Conservation (phyloP, 64 coral and sea anemone genomes). For the Dendrophyllia cribrosa region DNA sequence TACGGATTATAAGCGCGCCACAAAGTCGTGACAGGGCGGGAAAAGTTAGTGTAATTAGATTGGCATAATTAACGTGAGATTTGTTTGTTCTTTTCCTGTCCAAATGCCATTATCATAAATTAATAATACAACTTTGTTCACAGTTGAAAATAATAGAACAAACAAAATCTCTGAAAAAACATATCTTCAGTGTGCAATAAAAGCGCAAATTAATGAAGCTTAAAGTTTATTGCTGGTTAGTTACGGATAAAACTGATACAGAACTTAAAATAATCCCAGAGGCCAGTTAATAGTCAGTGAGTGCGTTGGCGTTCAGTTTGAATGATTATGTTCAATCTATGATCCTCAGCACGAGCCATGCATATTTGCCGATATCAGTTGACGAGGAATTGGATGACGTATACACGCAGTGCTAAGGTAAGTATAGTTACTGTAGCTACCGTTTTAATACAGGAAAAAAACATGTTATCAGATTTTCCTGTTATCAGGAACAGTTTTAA, state of each 20-base stretch:
- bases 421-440: neutral
- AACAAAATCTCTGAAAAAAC: neutral
- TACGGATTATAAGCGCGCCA: neutral
- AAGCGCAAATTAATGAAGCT: too few species aligned
- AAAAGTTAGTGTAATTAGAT: neutral
- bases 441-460: too few species aligned
- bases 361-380: neutral
- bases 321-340: neutral
- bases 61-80: slow-evolving; percentile 5
- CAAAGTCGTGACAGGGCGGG: neutral
- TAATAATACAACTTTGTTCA: neutral
- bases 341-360: neutral
- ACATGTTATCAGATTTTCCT: too few species aligned
- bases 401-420: neutral
- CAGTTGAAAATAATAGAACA: neutral
- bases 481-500: too few species aligned
- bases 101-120: slow-evolving; percentile 4
- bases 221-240: too few species aligned
- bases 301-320: neutral
- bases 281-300: neutral
- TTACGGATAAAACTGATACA: neutral
- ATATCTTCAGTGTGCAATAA: neutral
- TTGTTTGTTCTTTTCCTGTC: neutral
- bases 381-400: neutral
- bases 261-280: neutral